Conservation (phyloP, 2,797 vertebrate species). For the Cephalopachus bancanus region DNA sequence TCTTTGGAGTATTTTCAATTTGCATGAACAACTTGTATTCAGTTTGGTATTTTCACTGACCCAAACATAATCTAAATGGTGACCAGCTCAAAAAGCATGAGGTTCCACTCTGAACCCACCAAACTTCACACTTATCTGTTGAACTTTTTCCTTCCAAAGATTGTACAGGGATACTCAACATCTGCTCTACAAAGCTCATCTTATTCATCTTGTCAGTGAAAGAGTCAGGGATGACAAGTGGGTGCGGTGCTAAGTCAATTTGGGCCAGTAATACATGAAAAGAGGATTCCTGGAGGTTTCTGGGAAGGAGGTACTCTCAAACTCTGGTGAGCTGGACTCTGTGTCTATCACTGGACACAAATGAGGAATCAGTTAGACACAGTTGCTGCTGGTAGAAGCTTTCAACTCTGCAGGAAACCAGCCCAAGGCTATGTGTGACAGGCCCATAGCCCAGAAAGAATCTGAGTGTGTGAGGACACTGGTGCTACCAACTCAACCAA, state of each 20-base stretch:
- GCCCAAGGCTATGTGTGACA: neutral
- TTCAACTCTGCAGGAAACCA: neutral
- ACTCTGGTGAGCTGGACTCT: neutral
- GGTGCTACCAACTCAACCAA: neutral
- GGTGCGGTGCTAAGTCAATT: neutral
- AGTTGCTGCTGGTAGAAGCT: too few species aligned
- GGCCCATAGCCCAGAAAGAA: neutral
- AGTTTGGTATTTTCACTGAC: constrained; percentile 21
- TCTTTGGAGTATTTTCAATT: neutral
- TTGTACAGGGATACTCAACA: too few species aligned
- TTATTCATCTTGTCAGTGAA: neutral
- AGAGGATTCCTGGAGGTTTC: neutral
- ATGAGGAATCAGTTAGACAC: neutral
- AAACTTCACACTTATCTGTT: neutral
- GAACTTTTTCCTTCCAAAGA: neutral
- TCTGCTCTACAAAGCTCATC: neutral
- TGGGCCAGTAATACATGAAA: neutral
- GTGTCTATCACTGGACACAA: neutral
- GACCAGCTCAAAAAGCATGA: neutral
- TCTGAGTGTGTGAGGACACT: neutral
- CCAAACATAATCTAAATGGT: neutral
- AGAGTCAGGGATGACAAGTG: neutral
- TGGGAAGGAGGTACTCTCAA: neutral
- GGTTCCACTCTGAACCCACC: neutral
- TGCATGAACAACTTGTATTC: neutral